A percentile compares a stretch with the other conserved stretches of the same genome.
Conservation (phyloP, 2,797 vertebrate species). For the Hyperoplus immaculatus region DNA sequence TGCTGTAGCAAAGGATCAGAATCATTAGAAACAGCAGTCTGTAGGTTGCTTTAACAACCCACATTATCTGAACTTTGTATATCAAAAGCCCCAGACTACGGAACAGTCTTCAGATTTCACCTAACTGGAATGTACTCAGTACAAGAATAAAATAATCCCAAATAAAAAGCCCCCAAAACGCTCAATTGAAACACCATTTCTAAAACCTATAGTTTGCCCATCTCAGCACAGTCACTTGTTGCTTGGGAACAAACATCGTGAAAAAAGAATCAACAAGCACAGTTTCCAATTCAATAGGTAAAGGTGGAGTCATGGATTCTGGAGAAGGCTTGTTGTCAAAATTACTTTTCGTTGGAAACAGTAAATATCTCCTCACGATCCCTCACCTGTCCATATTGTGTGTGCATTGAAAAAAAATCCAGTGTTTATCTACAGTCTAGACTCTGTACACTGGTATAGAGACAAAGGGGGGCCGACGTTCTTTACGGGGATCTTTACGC, state of each 20-base stretch:
- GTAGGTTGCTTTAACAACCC: conserved; percentile 33
- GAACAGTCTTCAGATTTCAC: conserved; percentile 52
- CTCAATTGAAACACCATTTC: conserved; percentile 1
- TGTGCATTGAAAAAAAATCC: no score
- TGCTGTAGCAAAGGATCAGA: conserved; percentile 35
- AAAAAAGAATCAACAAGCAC: neutral
- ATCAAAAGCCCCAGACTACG: conserved; percentile 47
- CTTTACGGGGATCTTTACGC: no score
- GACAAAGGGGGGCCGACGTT: no score
- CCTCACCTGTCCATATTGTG: no score
- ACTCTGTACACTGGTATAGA: no score
- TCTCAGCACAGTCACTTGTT: conserved; percentile 13
- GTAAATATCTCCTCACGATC: no score
- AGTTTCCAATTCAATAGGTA: neutral
- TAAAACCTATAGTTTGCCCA: neutral
- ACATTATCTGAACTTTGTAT: conserved; percentile 36
- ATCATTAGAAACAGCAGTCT: conserved; percentile 33
- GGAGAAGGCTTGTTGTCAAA: no score
- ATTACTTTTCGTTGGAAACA: no score
- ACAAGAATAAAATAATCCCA: conserved; percentile 2
- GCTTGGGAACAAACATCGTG: conserved; percentile 20
- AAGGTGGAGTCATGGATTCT: no score
- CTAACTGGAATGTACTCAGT: conserved; percentile 29
- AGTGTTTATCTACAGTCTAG: no score
- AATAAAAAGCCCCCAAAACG: conserved; percentile 12